A percentile compares a stretch with the other conserved stretches of the same genome.
phyloP scores from a whole-genome alignment of 2,113 vertebrate species.

The Oriolus oriolus region DNA sequence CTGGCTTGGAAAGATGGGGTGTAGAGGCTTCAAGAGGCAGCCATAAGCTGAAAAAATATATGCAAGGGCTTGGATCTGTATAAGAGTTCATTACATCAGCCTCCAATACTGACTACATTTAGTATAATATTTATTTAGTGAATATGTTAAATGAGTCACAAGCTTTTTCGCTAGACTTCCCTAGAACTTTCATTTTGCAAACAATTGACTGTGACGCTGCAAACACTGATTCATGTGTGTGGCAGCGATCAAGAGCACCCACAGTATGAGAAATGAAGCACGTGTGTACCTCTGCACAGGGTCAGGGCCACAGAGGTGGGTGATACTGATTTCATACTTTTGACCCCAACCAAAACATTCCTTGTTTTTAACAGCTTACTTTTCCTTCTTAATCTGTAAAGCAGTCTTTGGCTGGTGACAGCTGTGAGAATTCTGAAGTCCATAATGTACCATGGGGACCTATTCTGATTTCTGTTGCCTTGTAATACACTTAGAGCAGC shows the following conservation, averaged over 20 bases:
- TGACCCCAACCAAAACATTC: not conserved
- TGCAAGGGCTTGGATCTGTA: not conserved
- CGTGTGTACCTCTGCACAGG: not conserved
- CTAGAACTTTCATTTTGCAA: not conserved
- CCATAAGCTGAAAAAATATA: not conserved
- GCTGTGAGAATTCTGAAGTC: slow-evolving; percentile 48
- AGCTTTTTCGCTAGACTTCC: not conserved
- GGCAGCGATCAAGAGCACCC: not conserved
- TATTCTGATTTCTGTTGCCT: slow-evolving; percentile 32
- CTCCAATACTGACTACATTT: not conserved
- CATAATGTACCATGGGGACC: not conserved
- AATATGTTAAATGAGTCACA: not conserved
- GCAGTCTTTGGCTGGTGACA: slow-evolving; percentile 36
- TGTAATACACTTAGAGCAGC: slow-evolving; percentile 17
- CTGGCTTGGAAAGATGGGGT: not conserved
- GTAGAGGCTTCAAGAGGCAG: not conserved
- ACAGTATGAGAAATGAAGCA: not conserved
- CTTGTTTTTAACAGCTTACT: not conserved
- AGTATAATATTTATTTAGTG: not conserved
- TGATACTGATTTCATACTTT: not conserved
- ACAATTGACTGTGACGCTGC: not conserved
- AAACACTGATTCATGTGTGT: not conserved
- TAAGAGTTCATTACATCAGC: not conserved
- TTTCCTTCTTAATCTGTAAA: slow-evolving; percentile 43
- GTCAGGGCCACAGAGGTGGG: not conserved